Evolutionary conservation across 2,113 vertebrate species (phyloP).

Genomic region (Chinchilla lanigera): DNA sequence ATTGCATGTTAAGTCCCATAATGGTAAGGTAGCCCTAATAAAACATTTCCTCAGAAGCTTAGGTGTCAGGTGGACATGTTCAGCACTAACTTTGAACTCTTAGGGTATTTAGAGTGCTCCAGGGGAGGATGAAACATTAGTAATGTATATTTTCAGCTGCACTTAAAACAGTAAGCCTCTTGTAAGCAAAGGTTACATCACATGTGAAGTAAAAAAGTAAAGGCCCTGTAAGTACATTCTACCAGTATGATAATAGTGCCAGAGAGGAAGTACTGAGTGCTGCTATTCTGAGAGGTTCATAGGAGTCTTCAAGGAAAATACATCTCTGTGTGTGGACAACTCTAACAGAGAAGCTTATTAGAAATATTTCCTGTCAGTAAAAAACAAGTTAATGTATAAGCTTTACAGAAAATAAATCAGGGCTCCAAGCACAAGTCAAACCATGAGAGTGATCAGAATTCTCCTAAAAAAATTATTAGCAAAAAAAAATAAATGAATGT

Average conservation of each 20-base stretch:
- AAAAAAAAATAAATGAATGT: neutral
- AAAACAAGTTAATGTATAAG: neutral
- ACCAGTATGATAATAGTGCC: neutral
- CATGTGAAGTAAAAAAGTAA: neutral
- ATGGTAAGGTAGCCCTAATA: neutral
- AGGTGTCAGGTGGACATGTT: neutral
- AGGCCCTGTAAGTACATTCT: neutral
- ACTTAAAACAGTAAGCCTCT: neutral
- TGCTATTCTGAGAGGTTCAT: neutral
- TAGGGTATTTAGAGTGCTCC: neutral
- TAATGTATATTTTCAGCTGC: neutral
- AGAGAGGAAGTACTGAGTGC: neutral
- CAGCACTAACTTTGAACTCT: neutral
- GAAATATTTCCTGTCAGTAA: slow-evolving; percentile 32
- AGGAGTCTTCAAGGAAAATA: neutral
- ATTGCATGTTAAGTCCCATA: neutral
- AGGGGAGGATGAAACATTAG: neutral
- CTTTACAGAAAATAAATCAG: slow-evolving; percentile 33
- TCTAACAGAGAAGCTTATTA: neutral
- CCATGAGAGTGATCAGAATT: slow-evolving; percentile 10
- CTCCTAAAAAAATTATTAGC: neutral
- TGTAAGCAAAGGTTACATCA: neutral
- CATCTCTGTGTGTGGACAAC: neutral
- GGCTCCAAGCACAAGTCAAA: neutral
- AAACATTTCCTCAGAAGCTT: neutral